Conservation (phyloP, 2,113 vertebrate species). For the Dicerorhinus sumatrensis region DNA sequence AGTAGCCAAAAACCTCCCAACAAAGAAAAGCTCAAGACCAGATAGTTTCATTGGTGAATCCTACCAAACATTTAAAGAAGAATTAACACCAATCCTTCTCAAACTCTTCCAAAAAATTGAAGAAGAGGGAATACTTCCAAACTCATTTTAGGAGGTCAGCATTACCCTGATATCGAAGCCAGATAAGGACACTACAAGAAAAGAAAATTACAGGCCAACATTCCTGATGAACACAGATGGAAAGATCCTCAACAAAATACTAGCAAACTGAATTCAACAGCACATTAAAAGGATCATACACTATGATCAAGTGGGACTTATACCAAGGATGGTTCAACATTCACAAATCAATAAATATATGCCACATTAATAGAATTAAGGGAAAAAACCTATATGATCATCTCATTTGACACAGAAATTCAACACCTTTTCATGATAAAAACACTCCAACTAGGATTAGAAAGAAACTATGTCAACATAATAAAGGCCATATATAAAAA, state of each 20-base stretch:
- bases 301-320: neutral
- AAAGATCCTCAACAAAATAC: neutral
- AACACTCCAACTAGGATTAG: neutral
- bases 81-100: neutral
- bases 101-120: neutral
- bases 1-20: neutral
- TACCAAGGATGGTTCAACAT: neutral
- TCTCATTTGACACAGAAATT: neutral
- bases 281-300: neutral
- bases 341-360: neutral
- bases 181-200: neutral
- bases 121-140: neutral
- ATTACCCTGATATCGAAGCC: neutral
- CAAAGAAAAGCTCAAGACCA: neutral
- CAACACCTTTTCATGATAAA: neutral
- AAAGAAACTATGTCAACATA: neutral
- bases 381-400: neutral
- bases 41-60: neutral
- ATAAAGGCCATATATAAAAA: neutral
- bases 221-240: neutral
- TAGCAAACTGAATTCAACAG: neutral
- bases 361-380: neutral
- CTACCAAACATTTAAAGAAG: neutral
- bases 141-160: neutral
- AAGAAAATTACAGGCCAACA: neutral